These are phyloP conservation scores for Trypoxylon attenuatum DNA, from an alignment of 2,888 invertebrate species.

Conservation along the genomic window DNA sequence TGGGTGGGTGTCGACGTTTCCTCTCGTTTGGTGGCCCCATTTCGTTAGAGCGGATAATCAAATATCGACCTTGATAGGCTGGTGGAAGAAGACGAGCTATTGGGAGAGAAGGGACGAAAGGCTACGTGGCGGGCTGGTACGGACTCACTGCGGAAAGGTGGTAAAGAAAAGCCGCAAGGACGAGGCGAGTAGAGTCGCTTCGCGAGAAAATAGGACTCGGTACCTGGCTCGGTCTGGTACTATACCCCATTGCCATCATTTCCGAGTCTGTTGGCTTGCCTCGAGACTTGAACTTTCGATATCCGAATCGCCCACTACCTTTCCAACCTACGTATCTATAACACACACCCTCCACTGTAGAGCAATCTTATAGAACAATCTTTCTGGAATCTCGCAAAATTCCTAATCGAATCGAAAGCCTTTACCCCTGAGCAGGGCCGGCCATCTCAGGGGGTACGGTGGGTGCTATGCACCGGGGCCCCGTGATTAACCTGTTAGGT, in stretches of 20 bases:
- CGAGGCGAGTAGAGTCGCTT: slow-evolving; percentile 41
- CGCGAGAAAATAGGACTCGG: slow-evolving; percentile 60
- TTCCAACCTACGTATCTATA: too few relatives aligned
- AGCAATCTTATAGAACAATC: too few relatives aligned
- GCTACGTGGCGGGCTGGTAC: too few relatives aligned
- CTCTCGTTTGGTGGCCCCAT: neutral
- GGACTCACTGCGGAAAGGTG: too few relatives aligned
- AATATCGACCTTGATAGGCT: neutral
- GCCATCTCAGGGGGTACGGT: too few relatives aligned
- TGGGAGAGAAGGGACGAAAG: neutral
- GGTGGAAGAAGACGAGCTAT: neutral
- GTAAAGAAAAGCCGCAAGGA: slow-evolving; percentile 30
- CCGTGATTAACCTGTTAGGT: too few relatives aligned
- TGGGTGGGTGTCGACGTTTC: neutral
- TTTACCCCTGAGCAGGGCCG: too few relatives aligned
- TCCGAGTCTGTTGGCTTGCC: slow-evolving; percentile 7
- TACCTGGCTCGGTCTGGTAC: slow-evolving; percentile 63
- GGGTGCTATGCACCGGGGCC: too few relatives aligned
- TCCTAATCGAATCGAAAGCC: too few relatives aligned
- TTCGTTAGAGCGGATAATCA: neutral
- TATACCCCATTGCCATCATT: slow-evolving; percentile 42
- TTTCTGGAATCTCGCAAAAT: too few relatives aligned
- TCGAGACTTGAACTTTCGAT: slow-evolving; percentile 24
- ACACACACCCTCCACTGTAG: too few relatives aligned
- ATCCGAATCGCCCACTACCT: slow-evolving; percentile 1